Percentiles rank a stretch among this genome's conserved stretches.
phyloP scores from a whole-genome alignment of 1,140 invertebrate species.

The Vanessa tameamea region DNA sequence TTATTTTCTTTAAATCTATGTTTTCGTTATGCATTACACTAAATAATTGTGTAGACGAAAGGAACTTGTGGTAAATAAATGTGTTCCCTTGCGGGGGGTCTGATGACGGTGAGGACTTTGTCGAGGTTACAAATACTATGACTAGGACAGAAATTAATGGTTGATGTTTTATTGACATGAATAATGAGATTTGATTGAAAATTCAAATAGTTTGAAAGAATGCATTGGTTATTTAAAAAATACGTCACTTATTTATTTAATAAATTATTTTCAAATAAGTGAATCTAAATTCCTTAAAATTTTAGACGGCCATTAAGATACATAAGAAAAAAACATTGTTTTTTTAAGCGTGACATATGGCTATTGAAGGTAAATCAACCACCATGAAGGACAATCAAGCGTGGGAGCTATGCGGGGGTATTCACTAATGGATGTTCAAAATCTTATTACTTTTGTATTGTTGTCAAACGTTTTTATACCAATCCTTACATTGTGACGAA shows the following conservation, averaged over 20 bases:
- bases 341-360: constrained; percentile 27
- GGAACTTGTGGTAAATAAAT: constrained; percentile 55
- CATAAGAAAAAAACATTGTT: not conserved
- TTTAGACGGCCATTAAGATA: no score
- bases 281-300: no score
- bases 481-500: constrained; percentile 47
- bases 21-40: constrained; percentile 30
- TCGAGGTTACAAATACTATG: constrained; percentile 25
- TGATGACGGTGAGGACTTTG: constrained; percentile 32
- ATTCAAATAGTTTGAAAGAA: constrained; percentile 5
- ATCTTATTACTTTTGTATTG: constrained; percentile 75
- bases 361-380: constrained; percentile 54
- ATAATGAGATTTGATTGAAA: constrained; percentile 18
- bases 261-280: no score
- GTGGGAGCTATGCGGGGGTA: constrained; percentile 70
- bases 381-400: constrained; percentile 64
- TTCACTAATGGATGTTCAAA: constrained; percentile 65
- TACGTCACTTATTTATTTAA: no score
- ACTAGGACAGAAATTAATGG: constrained; percentile 32
- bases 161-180: constrained; percentile 30
- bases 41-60: constrained; percentile 32
- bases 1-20: constrained; percentile 26
- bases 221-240: not conserved
- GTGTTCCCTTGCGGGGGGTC: constrained; percentile 49
- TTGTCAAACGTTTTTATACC: constrained; percentile 55